Conservation (phyloP, 53 echinoderm and acorn worm species). For the Zoroaster sp. region DNA sequence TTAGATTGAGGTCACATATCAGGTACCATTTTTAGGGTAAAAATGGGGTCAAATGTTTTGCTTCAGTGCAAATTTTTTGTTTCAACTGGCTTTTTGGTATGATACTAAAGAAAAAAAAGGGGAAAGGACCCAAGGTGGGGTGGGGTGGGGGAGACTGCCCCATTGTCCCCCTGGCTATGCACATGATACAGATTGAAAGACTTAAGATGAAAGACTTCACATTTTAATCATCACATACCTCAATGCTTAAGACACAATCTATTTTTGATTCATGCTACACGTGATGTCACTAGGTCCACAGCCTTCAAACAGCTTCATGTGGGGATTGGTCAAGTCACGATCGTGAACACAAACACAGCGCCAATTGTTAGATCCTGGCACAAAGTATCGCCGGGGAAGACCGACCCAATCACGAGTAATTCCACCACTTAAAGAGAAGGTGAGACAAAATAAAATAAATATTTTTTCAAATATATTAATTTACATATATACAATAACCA, state of each 20-base stretch:
- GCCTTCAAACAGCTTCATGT: constrained; percentile 73
- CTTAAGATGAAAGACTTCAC: neutral
- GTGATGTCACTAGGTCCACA: constrained; percentile 61
- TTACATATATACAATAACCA: too few species aligned
- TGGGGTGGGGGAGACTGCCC: too few species aligned
- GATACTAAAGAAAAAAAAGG: neutral
- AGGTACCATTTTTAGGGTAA: too few species aligned
- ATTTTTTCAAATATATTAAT: neutral
- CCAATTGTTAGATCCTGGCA: constrained; percentile 77
- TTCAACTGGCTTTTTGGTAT: neutral
- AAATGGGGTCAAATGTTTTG: too few species aligned
- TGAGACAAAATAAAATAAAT: neutral
- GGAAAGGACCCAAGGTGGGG: too few species aligned
- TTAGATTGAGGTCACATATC: too few species aligned
- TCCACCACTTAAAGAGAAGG: constrained; percentile 74
- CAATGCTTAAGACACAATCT: neutral
- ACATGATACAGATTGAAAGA: neutral
- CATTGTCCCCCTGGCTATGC: neutral
- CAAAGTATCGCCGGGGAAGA: constrained; percentile 79
- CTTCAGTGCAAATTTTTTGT: neutral
- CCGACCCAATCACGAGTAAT: constrained; percentile 84
- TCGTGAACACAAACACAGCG: constrained; percentile 87
- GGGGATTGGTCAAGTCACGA: constrained; percentile 76
- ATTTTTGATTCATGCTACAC: constrained; percentile 48
- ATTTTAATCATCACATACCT: neutral